Evolutionary conservation across 2,888 invertebrate genomes (phyloP), one percentile per base, ranked within the genome.

Genomic region (Podotricha telesiphe): DNA sequence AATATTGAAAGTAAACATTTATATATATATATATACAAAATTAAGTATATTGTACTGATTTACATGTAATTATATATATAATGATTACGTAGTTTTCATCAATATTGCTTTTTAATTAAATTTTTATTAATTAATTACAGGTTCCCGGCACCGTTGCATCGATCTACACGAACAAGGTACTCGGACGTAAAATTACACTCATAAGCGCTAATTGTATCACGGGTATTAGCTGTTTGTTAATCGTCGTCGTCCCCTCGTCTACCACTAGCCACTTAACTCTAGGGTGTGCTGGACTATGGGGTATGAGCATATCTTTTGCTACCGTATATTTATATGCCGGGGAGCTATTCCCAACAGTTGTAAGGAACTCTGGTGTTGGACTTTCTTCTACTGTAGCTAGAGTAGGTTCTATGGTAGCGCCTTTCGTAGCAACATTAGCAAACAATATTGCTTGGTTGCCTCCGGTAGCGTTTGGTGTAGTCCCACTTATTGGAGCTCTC

Each of bases 291-390:
- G 97, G 96, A 0, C 95, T 98, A 72, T 96, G 96, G 80, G 97
- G 97, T 13, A 95, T 97, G 86, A 96, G 97, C 17, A 95, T 97
- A 51, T 95, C 96, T 0, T 98, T 98, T 82, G 96, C 97, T 1
- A 96, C 96, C 1, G 96, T 96, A 5, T 98, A 98, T 83, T 94
- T 98, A 17, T 98, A 96, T 84, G 96, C 96, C 0, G 97, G 97
- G 0, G 98, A 98, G 87, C 85, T 98, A 15, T 98, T 97, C 83
- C 98, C 98, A 0, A 98, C 98, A 0, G 96, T 97, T 1, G 95
- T 98, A 0, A 94, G 98, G 40, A 98, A 98, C 80, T 95, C 96
- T 50, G 98, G 97, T 0, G 95, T 98, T 67, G 98, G 98, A 0
- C 92, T 96, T 3, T 95, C 97, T 37, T 98, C 98, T 0, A 96